Conservation (phyloP, 2,113 vertebrate genomes). For the Fulica atra region DNA sequence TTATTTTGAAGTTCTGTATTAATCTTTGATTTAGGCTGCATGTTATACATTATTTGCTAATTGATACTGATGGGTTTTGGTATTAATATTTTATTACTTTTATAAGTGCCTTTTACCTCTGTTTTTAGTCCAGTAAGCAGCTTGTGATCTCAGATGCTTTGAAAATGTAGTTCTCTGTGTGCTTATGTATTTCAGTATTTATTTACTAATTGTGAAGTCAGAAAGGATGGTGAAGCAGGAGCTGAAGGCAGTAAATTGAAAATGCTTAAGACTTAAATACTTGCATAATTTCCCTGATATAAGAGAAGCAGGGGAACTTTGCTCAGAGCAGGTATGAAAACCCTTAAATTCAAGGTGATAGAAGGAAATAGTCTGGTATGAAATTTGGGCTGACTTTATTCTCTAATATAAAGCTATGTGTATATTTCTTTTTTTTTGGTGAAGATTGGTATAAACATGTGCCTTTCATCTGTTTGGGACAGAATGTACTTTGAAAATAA, state of each 20-base stretch:
- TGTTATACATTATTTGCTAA: conserved; percentile 50
- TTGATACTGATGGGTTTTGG: conserved; percentile 10
- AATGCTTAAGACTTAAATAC: conserved; percentile 18
- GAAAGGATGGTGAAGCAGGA: conserved; percentile 25
- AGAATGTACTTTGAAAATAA: not conserved
- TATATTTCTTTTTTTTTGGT: not conserved
- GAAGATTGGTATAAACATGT: not conserved
- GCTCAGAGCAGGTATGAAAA: conserved; percentile 32
- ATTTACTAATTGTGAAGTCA: conserved; percentile 63
- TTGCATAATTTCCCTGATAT: conserved; percentile 51
- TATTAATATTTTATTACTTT: conserved; percentile 68
- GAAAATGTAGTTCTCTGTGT: conserved; percentile 30
- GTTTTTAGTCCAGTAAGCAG: conserved; percentile 34
- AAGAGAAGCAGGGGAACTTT: not conserved
- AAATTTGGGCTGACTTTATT: conserved; percentile 8
- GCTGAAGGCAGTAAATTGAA: conserved; percentile 28
- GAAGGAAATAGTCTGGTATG: conserved; percentile 8
- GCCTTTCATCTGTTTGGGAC: not conserved
- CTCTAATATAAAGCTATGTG: not conserved
- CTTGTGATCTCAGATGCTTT: conserved; percentile 42
- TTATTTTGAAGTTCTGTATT: not conserved
- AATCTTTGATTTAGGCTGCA: conserved; percentile 3
- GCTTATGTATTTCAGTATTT: conserved; percentile 56
- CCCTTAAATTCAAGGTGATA: not conserved
- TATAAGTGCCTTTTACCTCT: conserved; percentile 57